Base-by-base conservation (phyloP, 2,888 invertebrate species). In the Trachelus stipa region DNA sequence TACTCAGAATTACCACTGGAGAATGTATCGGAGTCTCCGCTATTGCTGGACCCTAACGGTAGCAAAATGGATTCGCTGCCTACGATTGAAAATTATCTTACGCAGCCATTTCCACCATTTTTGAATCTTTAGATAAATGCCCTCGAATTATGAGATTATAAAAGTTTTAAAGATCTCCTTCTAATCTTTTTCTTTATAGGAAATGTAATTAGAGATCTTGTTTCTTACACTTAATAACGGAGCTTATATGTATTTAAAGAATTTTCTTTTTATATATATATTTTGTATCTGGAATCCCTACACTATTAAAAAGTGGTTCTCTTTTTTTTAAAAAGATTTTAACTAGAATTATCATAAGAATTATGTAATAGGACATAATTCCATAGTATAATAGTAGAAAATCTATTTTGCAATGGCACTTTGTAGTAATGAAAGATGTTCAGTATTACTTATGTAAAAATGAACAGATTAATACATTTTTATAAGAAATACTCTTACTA, bases 1-100 rank as follows among this genome's bases (percentile, higher is more conserved):
- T 88, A 87, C 75, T 85, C 85, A 0, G 87, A 86, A 76, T 77
- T 87, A 79, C 83, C 84, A 9, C 82, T 88, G 40, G 86, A 81
- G 69, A 83, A 80, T 74, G 80, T 80, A 11, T 87, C 85, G 74
- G 84, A 82, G 68, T 81, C 84, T 4, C 84, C 85, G n/a, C 79
- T 87, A 31, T 78, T 85, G 35, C 76, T 87, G 34, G 85, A 87
- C 73, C 79, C 85, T 12, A 82, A 76, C 37, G 83, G 77, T 69
- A 79, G 75, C 77, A 88, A 87, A 77, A 78, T 87, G 34, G 87
- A 88, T 76, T 81, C 78, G 31, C 82, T 85, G 34, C 81, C 82
- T 23, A 75, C 81, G 69, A 85, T 86, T 77, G 87, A 88, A 79
- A 86, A 81, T 76, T 87, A 86, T 80, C 84, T 87, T 73, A 83